Percentiles rank a stretch among this genome's conserved stretches.
These are phyloP conservation scores for Dromas ardeola DNA, from an alignment of 2,113 vertebrate genomes.

Conservation along the genomic window DNA sequence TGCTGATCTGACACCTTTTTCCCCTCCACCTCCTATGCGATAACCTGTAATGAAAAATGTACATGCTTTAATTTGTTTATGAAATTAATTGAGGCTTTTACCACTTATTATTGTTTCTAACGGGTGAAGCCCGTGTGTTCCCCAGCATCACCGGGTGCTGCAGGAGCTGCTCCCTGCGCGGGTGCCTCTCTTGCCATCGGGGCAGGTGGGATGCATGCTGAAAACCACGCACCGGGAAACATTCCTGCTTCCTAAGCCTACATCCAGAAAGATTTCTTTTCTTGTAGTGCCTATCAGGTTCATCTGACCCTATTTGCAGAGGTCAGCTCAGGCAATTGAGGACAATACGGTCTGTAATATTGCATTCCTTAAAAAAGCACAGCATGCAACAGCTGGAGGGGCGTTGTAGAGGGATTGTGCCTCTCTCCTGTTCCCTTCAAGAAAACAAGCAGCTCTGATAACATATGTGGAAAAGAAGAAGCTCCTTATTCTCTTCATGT, in stretches of 20 bases:
- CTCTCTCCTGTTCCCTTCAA: neutral
- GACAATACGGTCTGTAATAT: neutral
- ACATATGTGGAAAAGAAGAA: neutral
- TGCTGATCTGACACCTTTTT: neutral
- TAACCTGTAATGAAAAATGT: neutral
- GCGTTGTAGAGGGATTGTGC: neutral
- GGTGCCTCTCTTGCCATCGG: neutral
- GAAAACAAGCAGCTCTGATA: neutral
- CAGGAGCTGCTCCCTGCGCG: accelerated
- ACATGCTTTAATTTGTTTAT: neutral
- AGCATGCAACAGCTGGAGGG: neutral
- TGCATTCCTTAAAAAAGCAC: neutral
- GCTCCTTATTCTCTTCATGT: neutral
- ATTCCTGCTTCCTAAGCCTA: neutral
- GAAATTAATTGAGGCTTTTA: neutral
- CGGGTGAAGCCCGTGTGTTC: neutral
- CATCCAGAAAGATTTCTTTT: neutral
- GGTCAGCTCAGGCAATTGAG: neutral
- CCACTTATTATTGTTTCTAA: neutral
- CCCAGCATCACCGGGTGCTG: neutral
- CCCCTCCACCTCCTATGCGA: neutral
- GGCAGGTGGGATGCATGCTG: too few relatives aligned
- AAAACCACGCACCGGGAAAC: neutral
- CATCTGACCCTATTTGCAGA: neutral
- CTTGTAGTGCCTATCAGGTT: neutral